Percentiles rank a stretch among this genome's conserved stretches.
Conservation (phyloP, 2,797 vertebrate species). For the Brotula barbata region DNA sequence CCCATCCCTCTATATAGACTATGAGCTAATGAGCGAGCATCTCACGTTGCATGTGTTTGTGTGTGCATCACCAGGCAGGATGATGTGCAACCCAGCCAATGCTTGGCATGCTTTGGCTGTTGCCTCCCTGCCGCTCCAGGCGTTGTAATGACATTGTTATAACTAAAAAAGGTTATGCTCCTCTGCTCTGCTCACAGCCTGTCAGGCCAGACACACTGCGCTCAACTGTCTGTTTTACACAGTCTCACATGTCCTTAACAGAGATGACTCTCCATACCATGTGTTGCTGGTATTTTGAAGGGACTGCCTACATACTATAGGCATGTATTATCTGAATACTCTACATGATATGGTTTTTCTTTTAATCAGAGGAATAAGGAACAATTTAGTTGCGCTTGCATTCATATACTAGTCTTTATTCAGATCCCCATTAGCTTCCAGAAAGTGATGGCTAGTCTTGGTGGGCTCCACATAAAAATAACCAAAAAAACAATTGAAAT, state of each 20-base stretch:
- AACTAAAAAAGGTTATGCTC: constrained; percentile 69
- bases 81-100: constrained; percentile 67
- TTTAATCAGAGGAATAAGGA: constrained; percentile 16
- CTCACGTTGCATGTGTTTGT: constrained; percentile 48
- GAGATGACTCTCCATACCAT: constrained; percentile 17
- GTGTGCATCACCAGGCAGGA: constrained; percentile 57
- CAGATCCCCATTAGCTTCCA: too few relatives aligned
- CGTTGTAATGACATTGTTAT: constrained; percentile 69
- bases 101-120: constrained; percentile 67
- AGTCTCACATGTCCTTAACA: constrained; percentile 25
- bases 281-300: constrained; percentile 43
- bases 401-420: too few relatives aligned
- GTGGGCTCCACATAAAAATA: too few relatives aligned
- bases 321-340: constrained; percentile 41
- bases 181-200: constrained; percentile 28
- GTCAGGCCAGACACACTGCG: constrained; percentile 44
- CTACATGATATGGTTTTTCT: constrained; percentile 32
- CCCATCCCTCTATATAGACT: constrained; percentile 58
- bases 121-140: constrained; percentile 53
- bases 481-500: too few relatives aligned
- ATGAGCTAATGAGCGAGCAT: constrained; percentile 59
- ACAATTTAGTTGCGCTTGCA: too few relatives aligned
- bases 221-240: constrained; percentile 24
- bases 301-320: neutral
- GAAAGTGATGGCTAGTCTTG: too few relatives aligned